Percentiles rank a stretch among this genome's conserved stretches.
Evolutionary conservation across 2,888 invertebrate genomes (phyloP).

Genomic region (Plagiodera versicolora): DNA sequence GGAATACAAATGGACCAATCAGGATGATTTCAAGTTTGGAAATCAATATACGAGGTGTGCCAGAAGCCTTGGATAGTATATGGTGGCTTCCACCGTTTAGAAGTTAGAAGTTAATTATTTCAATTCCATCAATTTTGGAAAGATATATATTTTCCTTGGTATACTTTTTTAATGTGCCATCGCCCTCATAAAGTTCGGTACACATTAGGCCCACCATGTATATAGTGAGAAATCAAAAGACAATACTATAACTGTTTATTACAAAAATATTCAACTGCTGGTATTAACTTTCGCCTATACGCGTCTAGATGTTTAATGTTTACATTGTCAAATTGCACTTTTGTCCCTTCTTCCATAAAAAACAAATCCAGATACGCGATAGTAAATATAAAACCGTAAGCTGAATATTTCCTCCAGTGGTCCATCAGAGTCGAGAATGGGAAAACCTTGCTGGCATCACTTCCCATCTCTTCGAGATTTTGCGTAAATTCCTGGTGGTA

Average conservation of each 20-base stretch:
- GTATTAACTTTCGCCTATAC: not conserved
- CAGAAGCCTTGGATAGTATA: no score
- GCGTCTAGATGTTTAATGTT: not conserved
- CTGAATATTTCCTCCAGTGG: constrained; percentile 4
- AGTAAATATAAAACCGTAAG: not conserved
- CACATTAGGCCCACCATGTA: no score
- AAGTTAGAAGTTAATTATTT: no score
- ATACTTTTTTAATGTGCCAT: no score
- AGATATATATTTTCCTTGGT: no score
- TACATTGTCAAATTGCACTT: not conserved
- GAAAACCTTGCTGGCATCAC: not conserved
- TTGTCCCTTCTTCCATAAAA: not conserved
- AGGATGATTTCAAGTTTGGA: no score
- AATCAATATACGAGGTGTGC: no score
- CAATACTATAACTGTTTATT: not conserved
- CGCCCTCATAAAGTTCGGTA: no score
- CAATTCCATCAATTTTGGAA: no score
- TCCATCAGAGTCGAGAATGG: not conserved
- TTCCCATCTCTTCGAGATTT: not conserved
- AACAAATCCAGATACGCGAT: not conserved
- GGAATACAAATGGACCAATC: no score
- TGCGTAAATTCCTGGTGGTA: not conserved
- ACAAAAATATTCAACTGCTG: not conserved
- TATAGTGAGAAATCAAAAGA: no score
- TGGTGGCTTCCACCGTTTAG: no score